Base-by-base conservation (phyloP, 1,140 invertebrate species). In the Drosophila ercepeae region DNA sequence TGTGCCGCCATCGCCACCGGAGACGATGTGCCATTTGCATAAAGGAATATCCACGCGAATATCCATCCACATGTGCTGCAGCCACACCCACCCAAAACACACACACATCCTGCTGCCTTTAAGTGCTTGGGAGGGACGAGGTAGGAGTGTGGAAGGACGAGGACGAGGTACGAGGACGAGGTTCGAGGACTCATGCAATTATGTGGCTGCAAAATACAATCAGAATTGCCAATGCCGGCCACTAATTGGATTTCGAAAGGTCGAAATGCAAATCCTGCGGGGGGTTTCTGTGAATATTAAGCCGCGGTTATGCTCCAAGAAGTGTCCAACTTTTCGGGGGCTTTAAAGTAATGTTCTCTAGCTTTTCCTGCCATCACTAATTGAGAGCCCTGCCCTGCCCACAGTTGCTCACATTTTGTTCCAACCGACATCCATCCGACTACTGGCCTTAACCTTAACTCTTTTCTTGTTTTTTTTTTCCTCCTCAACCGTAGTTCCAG, bases 1-100 rank as follows among this genome's bases (percentile, higher is more conserved):
- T 39, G 13, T 14, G 13, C 13, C 36, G 13, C 5, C 13, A 4
- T 29, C 44, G 58, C 11, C 25, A 57, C 68, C 63, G 51, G 61
- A 64, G 65, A 64, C 59, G 29, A 27, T 34, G 16, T 19, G 52
- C 21, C 39, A 84, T 84, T 84, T 84, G 81, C 81, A 84, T 84
- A 84, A 84, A 79, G 63, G 72, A 71, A 84, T 78, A 68, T 75
- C 52, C 23, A 23, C 50, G 29, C n/a, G 13, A n/a, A 27, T 36
- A 57, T n/a, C n/a, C n/a, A n/a, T n/a, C n/a, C n/a, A n/a, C n/a
- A n/a, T 42, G 39, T 19, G 14, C 39, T 18, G 39, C 18, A 13
- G 39, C 39, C 34, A 9, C 29, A 3, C 11, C 29, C 29, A 4
- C n/a, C 5, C 34, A 7, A n/a, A n/a, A 29, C 13, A 3, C 13